These are phyloP conservation scores for Chionomys nivalis DNA, from an alignment of 2,113 vertebrate genomes.

Conservation along the genomic window DNA sequence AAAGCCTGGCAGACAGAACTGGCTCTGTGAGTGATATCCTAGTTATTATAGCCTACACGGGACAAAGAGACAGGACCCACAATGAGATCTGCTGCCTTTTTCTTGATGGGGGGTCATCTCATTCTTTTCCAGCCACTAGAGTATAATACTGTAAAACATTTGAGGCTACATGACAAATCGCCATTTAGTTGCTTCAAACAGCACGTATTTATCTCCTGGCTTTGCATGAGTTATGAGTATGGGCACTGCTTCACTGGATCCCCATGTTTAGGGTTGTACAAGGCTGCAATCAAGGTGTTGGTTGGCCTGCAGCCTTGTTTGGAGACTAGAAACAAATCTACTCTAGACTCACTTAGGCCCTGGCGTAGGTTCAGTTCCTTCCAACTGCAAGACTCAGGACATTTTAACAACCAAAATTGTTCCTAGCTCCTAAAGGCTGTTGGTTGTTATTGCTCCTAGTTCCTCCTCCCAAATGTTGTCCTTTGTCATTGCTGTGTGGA, in stretches of 20 bases:
- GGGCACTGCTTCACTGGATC: background rate
- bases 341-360: background rate
- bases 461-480: background rate
- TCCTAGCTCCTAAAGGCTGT: background rate
- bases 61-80: background rate
- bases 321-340: background rate
- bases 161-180: background rate
- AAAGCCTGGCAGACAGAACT: background rate
- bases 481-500: too few species aligned
- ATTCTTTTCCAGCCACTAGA: background rate
- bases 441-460: background rate
- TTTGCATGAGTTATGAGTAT: background rate
- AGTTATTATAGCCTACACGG: background rate
- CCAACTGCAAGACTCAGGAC: background rate
- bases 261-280: background rate
- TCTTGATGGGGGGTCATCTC: background rate
- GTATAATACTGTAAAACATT: background rate
- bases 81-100: background rate
- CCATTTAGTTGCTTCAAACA: background rate
- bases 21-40: background rate
- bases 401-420: background rate
- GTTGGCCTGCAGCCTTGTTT: background rate
- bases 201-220: background rate
- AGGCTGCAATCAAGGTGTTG: background rate
- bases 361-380: background rate